A percentile compares a stretch with the other conserved stretches of the same genome.
These are phyloP conservation scores for Oostethus manadensis DNA, from an alignment of 2,113 vertebrate genomes.

Conservation along the genomic window DNA sequence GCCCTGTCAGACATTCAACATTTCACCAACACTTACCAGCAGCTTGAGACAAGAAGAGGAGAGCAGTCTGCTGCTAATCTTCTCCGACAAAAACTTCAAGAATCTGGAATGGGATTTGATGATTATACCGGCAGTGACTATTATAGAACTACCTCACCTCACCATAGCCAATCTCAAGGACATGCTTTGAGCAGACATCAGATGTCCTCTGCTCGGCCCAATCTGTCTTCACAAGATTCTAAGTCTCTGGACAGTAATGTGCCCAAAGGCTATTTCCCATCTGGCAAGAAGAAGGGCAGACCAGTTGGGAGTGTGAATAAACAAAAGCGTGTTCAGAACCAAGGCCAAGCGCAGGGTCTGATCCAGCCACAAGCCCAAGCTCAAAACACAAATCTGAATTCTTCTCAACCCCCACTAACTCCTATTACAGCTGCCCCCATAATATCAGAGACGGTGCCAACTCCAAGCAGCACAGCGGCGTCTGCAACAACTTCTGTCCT, in stretches of 20 bases:
- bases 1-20: slow-evolving; percentile 77
- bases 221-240: slow-evolving; percentile 60
- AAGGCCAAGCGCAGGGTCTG: slow-evolving; percentile 68
- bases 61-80: slow-evolving; percentile 75
- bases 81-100: slow-evolving; percentile 73
- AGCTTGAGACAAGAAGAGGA: slow-evolving; percentile 72
- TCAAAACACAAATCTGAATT: slow-evolving; percentile 27
- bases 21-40: slow-evolving; percentile 76
- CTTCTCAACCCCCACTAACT: slow-evolving; percentile 24
- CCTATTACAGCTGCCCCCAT: slow-evolving; percentile 30
- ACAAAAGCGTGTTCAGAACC: slow-evolving; percentile 78
- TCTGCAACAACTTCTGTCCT: slow-evolving; percentile 18
- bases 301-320: slow-evolving; percentile 97
- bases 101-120: slow-evolving; percentile 70
- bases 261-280: slow-evolving; percentile 96
- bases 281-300: slow-evolving; percentile 95
- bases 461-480: slow-evolving; percentile 19
- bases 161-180: slow-evolving; percentile 62
- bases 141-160: slow-evolving; percentile 64
- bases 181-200: slow-evolving; percentile 68
- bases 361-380: slow-evolving; percentile 46
- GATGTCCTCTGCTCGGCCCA: slow-evolving; percentile 59
- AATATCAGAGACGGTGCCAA: slow-evolving; percentile 22
- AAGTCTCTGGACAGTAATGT: slow-evolving; percentile 67
- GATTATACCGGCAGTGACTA: slow-evolving; percentile 72